Evolutionary conservation across 2,888 invertebrate genomes (phyloP).

Genomic region (Cyclophora punctaria): DNA sequence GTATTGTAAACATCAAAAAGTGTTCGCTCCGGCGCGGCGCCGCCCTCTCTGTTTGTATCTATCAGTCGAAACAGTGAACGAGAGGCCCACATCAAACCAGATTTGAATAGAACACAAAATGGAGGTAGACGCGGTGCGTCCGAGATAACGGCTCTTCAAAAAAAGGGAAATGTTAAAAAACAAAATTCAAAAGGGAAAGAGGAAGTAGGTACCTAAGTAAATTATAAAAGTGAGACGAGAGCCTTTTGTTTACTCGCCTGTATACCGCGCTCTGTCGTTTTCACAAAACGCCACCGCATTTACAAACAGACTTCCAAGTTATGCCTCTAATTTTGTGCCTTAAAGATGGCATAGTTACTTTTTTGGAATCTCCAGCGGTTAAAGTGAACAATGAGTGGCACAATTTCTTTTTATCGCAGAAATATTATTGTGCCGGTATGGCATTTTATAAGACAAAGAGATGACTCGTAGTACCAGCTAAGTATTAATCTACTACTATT

Average conservation of each 20-base stretch:
- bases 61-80: slow-evolving; percentile 36
- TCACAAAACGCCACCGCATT: slow-evolving; percentile 32
- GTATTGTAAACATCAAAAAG: slow-evolving; percentile 9
- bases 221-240: slow-evolving; percentile 58
- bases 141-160: slow-evolving; percentile 60
- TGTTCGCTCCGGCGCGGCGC: slow-evolving; percentile 4
- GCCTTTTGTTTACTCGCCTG: slow-evolving; percentile 52
- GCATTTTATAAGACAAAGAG: no score
- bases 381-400: slow-evolving; percentile 22
- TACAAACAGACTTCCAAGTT: slow-evolving; percentile 36
- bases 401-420: slow-evolving; percentile 16
- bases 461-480: no score
- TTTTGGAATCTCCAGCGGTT: slow-evolving; percentile 26
- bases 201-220: slow-evolving; percentile 53
- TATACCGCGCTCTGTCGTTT: slow-evolving; percentile 39
- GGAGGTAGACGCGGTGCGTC: slow-evolving; percentile 42
- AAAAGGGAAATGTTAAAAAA: slow-evolving; percentile 52
- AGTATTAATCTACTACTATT: no score
- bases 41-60: slow-evolving; percentile 25
- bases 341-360: slow-evolving; percentile 24
- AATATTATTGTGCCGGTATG: no score
- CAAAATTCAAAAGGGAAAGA: slow-evolving; percentile 57
- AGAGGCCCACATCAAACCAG: slow-evolving; percentile 43
- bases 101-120: slow-evolving; percentile 52
- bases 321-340: slow-evolving; percentile 29